Base-by-base conservation (phyloP, 2,888 invertebrate species). In the Scaeva pyrastri region DNA sequence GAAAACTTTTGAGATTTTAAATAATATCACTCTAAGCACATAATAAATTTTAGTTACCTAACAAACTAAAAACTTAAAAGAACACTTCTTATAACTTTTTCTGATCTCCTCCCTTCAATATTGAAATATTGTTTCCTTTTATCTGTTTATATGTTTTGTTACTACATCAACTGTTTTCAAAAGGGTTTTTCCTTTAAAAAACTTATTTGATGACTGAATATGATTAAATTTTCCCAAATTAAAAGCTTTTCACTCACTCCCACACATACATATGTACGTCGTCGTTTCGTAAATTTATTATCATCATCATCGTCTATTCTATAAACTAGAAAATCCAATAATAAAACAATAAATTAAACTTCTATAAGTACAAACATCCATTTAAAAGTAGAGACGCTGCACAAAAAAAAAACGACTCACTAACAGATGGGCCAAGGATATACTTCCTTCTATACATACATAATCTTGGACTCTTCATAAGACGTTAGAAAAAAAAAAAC, bases 261-360 rank as follows among this genome's bases (percentile, higher is more conserved):
- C 16, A 16, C 58, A 39, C n/a, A n/a, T n/a, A n/a, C n/a, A n/a
- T n/a, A n/a, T n/a, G n/a, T 19, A 14, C 56, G 31, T 58, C 58
- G n/a, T 8, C 21, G 7, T 12, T 21, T 6, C 12, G 14, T 8
- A 31, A 5, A 31, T 31, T 7, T 5, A 4, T 41, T 60, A 41
- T 60, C 60, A 60, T 39, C 41, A n/a, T 41, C 39, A 21, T 41
- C 60, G 41, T 41, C 7, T 2, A 10, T n/a, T 21, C 8, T 10
- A 12, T 3, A 21, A 52, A 23, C 31, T 31, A 31, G 6, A 41
- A 60, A 14, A 12, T 39, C 55, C 26, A 52, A 43, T 21, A 41
- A 41, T 60, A 60, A 39, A 39, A 60, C 21, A 60, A 60, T 60
- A 60, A 41, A 60, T 60, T 60, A 8, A 41, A 60, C 8, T 60